Conservation (phyloP, 2,888 invertebrate genomes). For the Leptinotarsa haldemani region DNA sequence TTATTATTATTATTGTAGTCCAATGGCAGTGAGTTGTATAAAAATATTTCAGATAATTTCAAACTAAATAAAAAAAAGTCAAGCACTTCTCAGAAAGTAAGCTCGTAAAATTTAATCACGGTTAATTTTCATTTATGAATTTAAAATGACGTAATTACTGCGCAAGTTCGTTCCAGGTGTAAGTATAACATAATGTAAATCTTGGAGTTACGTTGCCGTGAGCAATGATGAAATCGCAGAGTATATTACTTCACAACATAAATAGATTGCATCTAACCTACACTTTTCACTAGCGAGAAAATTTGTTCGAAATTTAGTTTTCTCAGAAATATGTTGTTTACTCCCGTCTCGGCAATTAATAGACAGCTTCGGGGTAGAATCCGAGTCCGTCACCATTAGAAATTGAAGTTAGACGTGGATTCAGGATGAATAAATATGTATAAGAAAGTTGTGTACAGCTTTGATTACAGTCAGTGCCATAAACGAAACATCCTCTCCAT, state of each 20-base stretch:
- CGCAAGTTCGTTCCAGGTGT: slow-evolving; percentile 17
- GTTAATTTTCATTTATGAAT: slow-evolving; percentile 3
- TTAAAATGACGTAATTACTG: slow-evolving; percentile 3
- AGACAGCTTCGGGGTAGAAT: slow-evolving; percentile 57
- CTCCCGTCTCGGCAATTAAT: slow-evolving; percentile 60
- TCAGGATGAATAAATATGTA: slow-evolving; percentile 61
- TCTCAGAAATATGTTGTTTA: slow-evolving; percentile 63
- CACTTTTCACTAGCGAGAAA: slow-evolving; percentile 62
- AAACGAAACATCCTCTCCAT: slow-evolving; percentile 24
- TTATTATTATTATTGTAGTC: too few species aligned
- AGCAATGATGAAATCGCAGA: slow-evolving; percentile 37
- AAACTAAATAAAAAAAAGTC: too few species aligned
- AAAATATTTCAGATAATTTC: too few species aligned
- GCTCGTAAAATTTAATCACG: not conserved
- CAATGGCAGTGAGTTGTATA: too few species aligned
- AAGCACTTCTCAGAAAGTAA: too few species aligned
- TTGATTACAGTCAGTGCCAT: slow-evolving; percentile 49
- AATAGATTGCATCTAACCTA: slow-evolving; percentile 60
- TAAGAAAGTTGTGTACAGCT: slow-evolving; percentile 52
- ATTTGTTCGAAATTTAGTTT: slow-evolving; percentile 62
- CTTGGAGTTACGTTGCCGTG: slow-evolving; percentile 27
- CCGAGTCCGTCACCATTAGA: slow-evolving; percentile 57
- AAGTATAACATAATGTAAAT: slow-evolving; percentile 15
- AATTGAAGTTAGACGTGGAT: slow-evolving; percentile 61
- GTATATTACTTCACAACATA: slow-evolving; percentile 50